A percentile compares a stretch with the other conserved stretches of the same genome.
These are phyloP conservation scores for Magallana angulata DNA, from an alignment of 1,140 invertebrate species.

Conservation along the genomic window DNA sequence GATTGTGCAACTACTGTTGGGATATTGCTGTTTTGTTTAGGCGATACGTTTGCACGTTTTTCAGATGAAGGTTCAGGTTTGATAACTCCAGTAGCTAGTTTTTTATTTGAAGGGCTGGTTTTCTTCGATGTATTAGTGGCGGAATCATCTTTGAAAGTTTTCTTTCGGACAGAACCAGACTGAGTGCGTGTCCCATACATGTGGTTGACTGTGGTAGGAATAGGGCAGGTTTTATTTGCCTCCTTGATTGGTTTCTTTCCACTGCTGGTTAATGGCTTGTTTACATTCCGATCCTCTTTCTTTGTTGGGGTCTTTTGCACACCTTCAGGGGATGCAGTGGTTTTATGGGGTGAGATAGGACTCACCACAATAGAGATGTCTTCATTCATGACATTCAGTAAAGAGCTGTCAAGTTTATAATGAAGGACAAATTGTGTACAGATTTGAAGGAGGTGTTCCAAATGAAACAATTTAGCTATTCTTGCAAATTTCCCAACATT, in stretches of 20 bases:
- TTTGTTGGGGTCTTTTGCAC: constrained; percentile 15
- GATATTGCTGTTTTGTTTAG: neutral
- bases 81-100: neutral
- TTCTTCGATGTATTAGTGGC: neutral
- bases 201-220: constrained; percentile 38
- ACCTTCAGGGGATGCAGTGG: neutral
- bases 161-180: constrained; percentile 31
- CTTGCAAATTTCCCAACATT: constrained; percentile 65
- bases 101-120: neutral
- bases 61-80: neutral
- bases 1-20: constrained; percentile 10
- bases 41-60: neutral
- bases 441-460: constrained; percentile 51
- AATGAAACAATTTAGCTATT: constrained; percentile 55
- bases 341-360: neutral
- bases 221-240: constrained; percentile 1
- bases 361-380: constrained; percentile 36
- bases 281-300: neutral
- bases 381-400: constrained; percentile 45
- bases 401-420: constrained; percentile 39
- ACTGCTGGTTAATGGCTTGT: neutral
- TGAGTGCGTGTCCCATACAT: constrained; percentile 53
- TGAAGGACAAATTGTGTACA: constrained; percentile 49
- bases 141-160: neutral
- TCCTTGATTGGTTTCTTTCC: constrained; percentile 26